A percentile compares a stretch with the other conserved stretches of the same genome.
Conservation (phyloP, 2,888 invertebrate genomes). For the Noctua fimbriata region DNA sequence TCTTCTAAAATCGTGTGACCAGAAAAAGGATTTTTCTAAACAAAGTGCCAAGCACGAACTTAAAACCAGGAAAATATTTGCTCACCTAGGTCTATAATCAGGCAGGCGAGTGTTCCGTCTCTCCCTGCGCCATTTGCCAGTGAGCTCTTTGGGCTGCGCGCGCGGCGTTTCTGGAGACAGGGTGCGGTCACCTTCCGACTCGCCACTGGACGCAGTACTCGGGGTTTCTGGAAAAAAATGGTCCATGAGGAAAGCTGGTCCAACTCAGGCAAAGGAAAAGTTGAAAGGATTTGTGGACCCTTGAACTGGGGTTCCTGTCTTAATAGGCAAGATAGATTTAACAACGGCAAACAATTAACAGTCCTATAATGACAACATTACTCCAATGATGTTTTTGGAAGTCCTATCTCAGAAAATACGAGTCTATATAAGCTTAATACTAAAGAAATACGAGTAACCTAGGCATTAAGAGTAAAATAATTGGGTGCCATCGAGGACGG, state of each 20-base stretch:
- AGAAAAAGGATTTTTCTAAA: neutral
- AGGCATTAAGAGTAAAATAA: slow-evolving; percentile 23
- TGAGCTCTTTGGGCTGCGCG: slow-evolving; percentile 90
- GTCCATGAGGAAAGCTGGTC: slow-evolving; percentile 21
- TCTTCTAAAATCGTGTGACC: neutral
- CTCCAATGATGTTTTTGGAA: neutral
- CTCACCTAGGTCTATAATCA: slow-evolving; percentile 87
- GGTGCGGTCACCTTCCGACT: slow-evolving; percentile 87
- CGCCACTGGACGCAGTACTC: slow-evolving; percentile 87
- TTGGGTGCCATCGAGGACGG: slow-evolving; percentile 3
- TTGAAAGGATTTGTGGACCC: neutral
- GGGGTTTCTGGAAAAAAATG: slow-evolving; percentile 84
- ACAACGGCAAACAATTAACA: neutral
- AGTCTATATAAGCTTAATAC: neutral
- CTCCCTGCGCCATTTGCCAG: slow-evolving; percentile 93
- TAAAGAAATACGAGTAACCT: slow-evolving; percentile 9
- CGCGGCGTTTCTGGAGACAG: slow-evolving; percentile 85
- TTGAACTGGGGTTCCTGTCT: neutral
- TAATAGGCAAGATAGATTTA: neutral
- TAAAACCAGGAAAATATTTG: slow-evolving; percentile 8
- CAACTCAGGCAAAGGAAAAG: neutral
- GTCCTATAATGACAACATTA: neutral
- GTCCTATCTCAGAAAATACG: neutral
- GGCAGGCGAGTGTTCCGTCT: slow-evolving; percentile 89
- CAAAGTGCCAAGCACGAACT: neutral